phyloP scores from a whole-genome alignment of 2,797 vertebrate genomes.

The Cyprinella venusta region DNA sequence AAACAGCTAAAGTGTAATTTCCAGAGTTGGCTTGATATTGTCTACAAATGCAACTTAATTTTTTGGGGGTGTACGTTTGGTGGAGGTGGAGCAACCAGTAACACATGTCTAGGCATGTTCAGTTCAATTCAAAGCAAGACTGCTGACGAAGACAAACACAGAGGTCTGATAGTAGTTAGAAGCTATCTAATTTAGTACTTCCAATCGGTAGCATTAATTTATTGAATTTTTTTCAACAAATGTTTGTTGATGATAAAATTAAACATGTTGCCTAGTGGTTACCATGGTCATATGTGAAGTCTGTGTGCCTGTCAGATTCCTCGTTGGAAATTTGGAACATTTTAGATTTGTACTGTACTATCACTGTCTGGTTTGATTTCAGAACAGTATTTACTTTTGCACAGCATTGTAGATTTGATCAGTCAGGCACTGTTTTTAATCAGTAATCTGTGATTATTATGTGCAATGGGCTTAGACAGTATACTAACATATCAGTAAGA shows the following conservation, averaged over 20 bases:
- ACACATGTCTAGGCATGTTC: background rate
- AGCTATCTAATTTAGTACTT: background rate
- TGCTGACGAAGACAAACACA: background rate
- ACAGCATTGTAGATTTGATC: background rate
- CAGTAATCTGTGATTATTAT: background rate
- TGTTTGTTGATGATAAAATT: background rate
- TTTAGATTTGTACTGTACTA: background rate
- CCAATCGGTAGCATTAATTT: background rate
- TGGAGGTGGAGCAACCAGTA: background rate
- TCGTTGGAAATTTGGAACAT: background rate
- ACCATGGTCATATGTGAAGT: background rate
- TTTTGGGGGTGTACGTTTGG: background rate
- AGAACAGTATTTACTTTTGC: background rate
- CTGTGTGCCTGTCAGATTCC: background rate
- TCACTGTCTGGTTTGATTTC: background rate
- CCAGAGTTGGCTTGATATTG: background rate
- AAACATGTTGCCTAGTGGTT: background rate
- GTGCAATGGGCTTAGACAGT: background rate
- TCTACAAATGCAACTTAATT: background rate
- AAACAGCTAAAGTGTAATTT: background rate
- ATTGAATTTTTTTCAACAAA: background rate
- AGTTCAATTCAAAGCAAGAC: background rate
- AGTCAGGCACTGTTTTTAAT: background rate
- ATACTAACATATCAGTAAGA: slow-evolving; percentile 3
- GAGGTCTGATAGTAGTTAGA: background rate